phyloP scores from a whole-genome alignment of 2,113 vertebrate species.

The Cyphomyrus discorhynchus region DNA sequence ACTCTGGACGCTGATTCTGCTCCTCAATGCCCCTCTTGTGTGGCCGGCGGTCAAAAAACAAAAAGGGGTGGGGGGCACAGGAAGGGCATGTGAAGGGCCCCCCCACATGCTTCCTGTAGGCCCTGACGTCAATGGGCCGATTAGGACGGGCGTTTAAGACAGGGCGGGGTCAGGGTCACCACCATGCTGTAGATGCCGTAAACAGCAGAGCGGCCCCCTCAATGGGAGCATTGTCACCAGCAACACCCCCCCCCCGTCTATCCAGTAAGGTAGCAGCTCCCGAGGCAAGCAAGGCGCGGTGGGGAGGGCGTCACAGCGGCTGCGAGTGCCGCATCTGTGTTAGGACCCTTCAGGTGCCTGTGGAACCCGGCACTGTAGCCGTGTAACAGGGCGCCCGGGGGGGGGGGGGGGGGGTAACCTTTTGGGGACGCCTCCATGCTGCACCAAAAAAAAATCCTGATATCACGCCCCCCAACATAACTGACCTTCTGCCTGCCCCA shows the following conservation, averaged over 20 bases:
- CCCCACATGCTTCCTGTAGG: constrained; percentile 4
- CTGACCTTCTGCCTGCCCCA: not conserved
- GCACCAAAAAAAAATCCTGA: not conserved
- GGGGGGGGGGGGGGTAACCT: no score
- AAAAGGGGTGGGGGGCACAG: not conserved
- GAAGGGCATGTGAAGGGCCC: constrained; percentile 6
- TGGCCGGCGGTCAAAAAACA: not conserved
- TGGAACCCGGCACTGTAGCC: no score
- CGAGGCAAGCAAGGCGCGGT: not conserved
- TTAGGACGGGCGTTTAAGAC: not conserved
- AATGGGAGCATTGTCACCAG: not conserved
- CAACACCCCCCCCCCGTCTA: no score
- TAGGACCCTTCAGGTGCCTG: not conserved
- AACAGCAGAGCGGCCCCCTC: not conserved
- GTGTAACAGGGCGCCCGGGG: not conserved
- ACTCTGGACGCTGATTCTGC: not conserved
- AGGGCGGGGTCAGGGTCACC: not conserved
- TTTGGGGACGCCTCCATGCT: not conserved
- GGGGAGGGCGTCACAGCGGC: not conserved
- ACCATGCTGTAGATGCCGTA: not conserved
- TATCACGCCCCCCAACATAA: not conserved
- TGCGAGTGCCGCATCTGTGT: not conserved
- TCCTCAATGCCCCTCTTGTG: constrained; percentile 12
- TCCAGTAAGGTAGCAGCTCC: not conserved
- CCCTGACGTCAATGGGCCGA: constrained; percentile 2